Percentiles rank a stretch among this genome's conserved stretches.
phyloP scores from a whole-genome alignment of 2,113 vertebrate genomes.

The Telmatochromis sp. region DNA sequence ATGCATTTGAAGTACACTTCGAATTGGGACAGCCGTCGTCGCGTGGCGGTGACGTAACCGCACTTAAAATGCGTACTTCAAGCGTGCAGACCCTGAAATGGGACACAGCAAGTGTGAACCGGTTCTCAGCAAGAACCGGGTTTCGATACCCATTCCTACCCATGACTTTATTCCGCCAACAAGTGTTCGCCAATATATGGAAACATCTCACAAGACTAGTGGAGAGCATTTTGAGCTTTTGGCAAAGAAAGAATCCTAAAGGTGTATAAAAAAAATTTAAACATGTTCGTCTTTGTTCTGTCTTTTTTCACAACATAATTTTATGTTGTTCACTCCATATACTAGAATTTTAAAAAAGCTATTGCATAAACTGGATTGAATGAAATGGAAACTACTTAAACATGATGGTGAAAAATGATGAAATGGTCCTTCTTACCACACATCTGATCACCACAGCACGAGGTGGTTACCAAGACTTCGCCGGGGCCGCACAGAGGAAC shows the following conservation, averaged over 20 bases:
- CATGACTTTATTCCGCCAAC: neutral
- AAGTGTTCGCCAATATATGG: neutral
- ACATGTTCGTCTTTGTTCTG: accelerated
- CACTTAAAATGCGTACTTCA: no score
- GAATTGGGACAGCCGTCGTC: no score
- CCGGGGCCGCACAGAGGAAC: neutral
- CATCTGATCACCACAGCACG: slow-evolving; percentile 37
- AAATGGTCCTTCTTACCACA: slow-evolving; percentile 44
- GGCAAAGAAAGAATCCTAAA: neutral
- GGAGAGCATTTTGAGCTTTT: neutral
- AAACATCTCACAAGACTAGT: neutral
- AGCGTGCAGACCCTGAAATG: no score
- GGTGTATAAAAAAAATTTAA: accelerated
- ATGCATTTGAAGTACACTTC: no score
- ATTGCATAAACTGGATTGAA: neutral
- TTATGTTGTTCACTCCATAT: neutral
- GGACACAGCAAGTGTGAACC: no score
- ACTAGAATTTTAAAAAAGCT: accelerated
- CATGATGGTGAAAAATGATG: neutral
- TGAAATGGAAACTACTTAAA: neutral
- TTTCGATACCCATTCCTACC: no score
- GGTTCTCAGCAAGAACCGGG: no score
- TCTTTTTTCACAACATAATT: neutral
- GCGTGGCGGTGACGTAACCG: no score
- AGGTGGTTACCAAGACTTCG: neutral